Evolutionary conservation across 2,113 vertebrate genomes (phyloP).

Genomic region (Falco punctatus): DNA sequence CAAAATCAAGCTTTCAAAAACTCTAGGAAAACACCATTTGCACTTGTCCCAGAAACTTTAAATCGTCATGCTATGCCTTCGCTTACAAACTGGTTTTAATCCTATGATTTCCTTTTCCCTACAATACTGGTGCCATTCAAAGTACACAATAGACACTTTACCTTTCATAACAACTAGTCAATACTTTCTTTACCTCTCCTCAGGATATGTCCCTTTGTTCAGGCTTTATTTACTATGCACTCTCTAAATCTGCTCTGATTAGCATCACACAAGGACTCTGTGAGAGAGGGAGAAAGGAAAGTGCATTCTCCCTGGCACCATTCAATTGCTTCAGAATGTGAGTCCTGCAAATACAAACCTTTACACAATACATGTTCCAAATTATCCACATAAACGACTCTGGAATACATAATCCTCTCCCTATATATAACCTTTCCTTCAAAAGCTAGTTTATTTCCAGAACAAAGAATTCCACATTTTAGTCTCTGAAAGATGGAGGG

Average conservation of each 20-base stretch:
- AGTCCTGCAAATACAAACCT: constrained; percentile 11
- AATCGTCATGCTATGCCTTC: background rate
- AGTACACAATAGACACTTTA: background rate
- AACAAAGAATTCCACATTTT: background rate
- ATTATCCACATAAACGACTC: background rate
- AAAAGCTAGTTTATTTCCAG: background rate
- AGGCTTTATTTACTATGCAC: constrained; percentile 31
- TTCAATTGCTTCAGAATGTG: background rate
- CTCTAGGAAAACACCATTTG: background rate
- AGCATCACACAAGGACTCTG: constrained; percentile 27
- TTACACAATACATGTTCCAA: background rate
- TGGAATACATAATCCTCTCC: background rate
- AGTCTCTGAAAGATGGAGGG: background rate
- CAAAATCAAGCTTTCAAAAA: background rate
- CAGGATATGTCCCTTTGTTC: constrained; percentile 5
- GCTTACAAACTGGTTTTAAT: background rate
- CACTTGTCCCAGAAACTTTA: background rate
- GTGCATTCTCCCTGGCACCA: background rate
- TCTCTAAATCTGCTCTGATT: constrained; percentile 36
- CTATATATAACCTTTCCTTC: background rate
- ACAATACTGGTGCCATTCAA: background rate
- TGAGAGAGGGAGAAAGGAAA: background rate
- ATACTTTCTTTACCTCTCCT: constrained; percentile 27
- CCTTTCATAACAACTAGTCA: background rate
- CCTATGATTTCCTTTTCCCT: background rate